Evolutionary conservation across 2,888 invertebrate genomes (phyloP), one percentile per base, ranked within the genome.

Genomic region (Cephus rjabovi): DNA sequence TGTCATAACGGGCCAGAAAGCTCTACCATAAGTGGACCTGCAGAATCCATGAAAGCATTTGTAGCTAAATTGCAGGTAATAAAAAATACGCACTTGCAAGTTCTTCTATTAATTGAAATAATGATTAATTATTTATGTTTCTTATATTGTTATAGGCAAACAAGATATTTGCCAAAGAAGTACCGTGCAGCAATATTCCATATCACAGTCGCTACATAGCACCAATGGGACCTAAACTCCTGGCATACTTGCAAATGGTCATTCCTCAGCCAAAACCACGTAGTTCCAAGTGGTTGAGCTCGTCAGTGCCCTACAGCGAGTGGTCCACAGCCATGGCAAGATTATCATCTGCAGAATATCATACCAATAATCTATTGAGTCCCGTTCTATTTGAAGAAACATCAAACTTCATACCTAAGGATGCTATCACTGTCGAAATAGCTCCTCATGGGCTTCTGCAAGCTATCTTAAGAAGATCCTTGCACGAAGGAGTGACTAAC

Each of bases 361-460:
- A 97, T 88, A 96, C 96, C 1, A 97, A 97, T 89, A 98, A 97
- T 89, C 92, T 97, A 34, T 91, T 96, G 89, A 96, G 93, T 93
- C 88, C 92, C 81, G 91, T 93, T 12, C 93, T 94, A 91, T 97
- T 97, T 90, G 97, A 97, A 88, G 98, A 98, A 91, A 96, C 96
- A 0, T 93, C 96, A 11, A 93, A 93, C 31, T 94, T 96, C 85
- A 95, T 98, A 84, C 97, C 97, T 1, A 93, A 94, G 75, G 95
- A 97, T 88, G 97, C 98, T 0, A 93, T 98, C 79, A 94, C 95
- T 9, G 95, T 98, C 81, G 98, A 98, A 92, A 95, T 98, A 77
- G 98, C 98, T 0, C 98, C 98, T 0, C 98, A 98, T 86, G 96
- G 97, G 11, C 93, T 98, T 0, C 93, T 98, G 56, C 98, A 98